These are phyloP conservation scores for Garra rufa DNA, from an alignment of 2,113 vertebrate species.

Conservation along the genomic window DNA sequence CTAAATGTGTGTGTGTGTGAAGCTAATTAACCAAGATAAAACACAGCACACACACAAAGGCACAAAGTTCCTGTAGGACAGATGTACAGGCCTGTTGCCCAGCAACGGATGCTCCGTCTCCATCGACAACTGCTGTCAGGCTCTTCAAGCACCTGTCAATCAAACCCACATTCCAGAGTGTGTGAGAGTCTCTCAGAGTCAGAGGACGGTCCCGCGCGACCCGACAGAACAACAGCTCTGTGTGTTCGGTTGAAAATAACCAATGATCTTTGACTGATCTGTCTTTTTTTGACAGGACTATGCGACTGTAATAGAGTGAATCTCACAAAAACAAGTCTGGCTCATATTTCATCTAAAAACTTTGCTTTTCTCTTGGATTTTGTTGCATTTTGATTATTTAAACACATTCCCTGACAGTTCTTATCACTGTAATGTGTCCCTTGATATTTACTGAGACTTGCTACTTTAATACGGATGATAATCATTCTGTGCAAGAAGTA, in stretches of 20 bases:
- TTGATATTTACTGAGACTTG: too few species aligned
- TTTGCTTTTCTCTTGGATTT: too few species aligned
- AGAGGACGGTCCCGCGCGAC: constrained; percentile 56
- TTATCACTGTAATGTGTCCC: too few species aligned
- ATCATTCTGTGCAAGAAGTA: too few species aligned
- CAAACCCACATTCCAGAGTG: constrained; percentile 48
- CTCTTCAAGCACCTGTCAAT: constrained; percentile 64
- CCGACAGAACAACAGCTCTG: constrained; percentile 22
- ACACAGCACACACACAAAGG: constrained; percentile 41
- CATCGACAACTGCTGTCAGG: constrained; percentile 52
- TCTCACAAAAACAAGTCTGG: too few species aligned
- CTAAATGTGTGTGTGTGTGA: constrained; percentile 22
- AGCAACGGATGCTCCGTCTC: constrained; percentile 59
- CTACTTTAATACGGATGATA: too few species aligned
- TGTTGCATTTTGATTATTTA: too few species aligned
- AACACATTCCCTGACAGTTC: too few species aligned
- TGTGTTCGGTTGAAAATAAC: neutral
- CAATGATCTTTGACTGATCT: neutral
- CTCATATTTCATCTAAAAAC: too few species aligned
- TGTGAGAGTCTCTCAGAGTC: constrained; percentile 62
- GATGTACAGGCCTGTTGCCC: constrained; percentile 19
- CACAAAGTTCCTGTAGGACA: constrained; percentile 25
- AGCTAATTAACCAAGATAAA: constrained; percentile 35
- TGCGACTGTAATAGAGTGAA: too few species aligned
- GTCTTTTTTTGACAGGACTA: neutral